Conservation (phyloP, 1,140 invertebrate species). For the Formica exsecta region DNA sequence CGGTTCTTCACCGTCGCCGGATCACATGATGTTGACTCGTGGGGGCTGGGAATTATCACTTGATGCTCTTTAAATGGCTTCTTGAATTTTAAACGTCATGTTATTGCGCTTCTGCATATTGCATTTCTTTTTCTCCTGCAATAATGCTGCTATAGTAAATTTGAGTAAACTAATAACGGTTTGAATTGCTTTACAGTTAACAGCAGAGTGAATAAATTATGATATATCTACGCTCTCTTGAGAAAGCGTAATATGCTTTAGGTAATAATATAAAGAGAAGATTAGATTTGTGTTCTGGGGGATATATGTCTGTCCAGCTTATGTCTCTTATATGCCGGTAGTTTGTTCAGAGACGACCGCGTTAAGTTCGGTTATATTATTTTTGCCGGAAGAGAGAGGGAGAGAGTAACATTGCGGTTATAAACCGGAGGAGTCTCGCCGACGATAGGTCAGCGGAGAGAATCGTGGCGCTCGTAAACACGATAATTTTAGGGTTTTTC, state of each 20-base stretch:
- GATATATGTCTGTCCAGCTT: background rate
- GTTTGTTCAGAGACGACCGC: constrained; percentile 2
- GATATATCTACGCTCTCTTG: background rate
- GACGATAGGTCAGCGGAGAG: constrained; percentile 24
- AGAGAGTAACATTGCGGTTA: constrained; percentile 12
- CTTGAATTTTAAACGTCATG: constrained; percentile 11
- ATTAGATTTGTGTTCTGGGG: background rate
- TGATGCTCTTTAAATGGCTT: background rate
- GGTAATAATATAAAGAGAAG: background rate
- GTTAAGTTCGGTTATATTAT: constrained; percentile 49
- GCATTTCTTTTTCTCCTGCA: background rate
- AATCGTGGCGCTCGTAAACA: constrained; percentile 43
- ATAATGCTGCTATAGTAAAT: background rate
- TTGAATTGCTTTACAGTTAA: background rate
- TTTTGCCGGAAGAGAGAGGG: constrained; percentile 7
- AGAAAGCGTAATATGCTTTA: background rate
- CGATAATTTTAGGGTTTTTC: constrained; percentile 34
- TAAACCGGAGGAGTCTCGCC: constrained; percentile 19
- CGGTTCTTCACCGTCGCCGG: background rate
- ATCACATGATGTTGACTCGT: background rate
- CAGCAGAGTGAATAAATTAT: background rate
- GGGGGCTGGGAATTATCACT: background rate
- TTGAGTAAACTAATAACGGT: background rate
- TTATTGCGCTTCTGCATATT: background rate
- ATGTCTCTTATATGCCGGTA: background rate